Conservation (phyloP, 2,888 invertebrate genomes). For the Nasonia oneida region DNA sequence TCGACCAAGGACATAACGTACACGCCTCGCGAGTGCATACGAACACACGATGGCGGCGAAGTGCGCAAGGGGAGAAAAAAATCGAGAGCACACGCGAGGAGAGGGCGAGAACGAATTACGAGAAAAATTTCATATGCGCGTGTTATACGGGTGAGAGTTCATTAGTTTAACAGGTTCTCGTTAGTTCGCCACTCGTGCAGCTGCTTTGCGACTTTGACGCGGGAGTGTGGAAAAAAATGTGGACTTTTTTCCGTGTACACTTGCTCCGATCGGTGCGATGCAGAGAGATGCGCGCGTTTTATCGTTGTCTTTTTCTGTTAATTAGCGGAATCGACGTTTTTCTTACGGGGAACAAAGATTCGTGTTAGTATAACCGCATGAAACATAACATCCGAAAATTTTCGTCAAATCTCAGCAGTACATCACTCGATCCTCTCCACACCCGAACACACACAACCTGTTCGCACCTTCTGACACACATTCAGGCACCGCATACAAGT, state of each 20-base stretch:
- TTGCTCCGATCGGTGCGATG: not conserved
- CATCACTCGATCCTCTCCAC: not conserved
- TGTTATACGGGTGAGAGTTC: constrained; percentile 50
- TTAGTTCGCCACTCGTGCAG: constrained; percentile 47
- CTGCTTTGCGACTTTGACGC: not conserved
- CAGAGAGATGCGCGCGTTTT: not conserved
- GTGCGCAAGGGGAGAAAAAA: constrained; percentile 34
- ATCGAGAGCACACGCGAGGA: not conserved
- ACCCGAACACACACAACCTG: not conserved
- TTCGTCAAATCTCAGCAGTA: not conserved
- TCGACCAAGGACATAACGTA: constrained; percentile 59
- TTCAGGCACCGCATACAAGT: not conserved
- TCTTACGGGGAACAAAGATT: not conserved
- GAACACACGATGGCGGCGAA: not conserved
- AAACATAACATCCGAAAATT: too few relatives aligned
- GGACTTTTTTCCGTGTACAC: not conserved
- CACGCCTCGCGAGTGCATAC: not conserved
- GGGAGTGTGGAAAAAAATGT: not conserved
- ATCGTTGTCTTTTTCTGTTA: not conserved
- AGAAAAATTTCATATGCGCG: constrained; percentile 19
- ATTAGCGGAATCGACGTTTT: constrained; percentile 7
- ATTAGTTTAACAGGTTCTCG: constrained; percentile 65
- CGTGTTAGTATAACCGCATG: too few relatives aligned
- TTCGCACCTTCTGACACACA: not conserved
- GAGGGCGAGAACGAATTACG: not conserved